Evolutionary conservation across 2,888 invertebrate genomes (phyloP).

Genomic region (Andrena trimmerana): DNA sequence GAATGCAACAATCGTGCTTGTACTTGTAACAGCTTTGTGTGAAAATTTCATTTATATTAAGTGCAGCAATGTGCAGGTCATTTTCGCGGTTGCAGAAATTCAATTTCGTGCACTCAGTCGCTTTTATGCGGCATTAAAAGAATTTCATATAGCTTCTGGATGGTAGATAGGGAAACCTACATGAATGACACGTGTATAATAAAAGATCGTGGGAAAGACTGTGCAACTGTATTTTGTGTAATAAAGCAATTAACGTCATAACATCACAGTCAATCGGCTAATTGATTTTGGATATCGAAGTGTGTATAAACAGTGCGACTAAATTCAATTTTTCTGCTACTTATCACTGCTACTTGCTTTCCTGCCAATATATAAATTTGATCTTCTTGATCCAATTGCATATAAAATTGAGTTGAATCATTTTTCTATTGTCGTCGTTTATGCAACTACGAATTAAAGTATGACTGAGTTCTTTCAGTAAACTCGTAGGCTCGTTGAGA

Average conservation of each 20-base stretch:
- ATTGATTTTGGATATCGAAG: background rate
- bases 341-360: background rate
- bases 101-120: background rate
- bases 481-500: background rate
- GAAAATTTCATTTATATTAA: constrained; percentile 9
- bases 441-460: background rate
- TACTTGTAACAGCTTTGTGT: background rate
- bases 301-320: background rate
- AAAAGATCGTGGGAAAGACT: no score
- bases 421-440: background rate
- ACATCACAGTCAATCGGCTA: background rate
- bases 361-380: background rate
- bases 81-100: background rate
- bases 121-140: no score
- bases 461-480: background rate
- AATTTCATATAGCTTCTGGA: no score
- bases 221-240: background rate
- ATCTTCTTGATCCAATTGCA: background rate
- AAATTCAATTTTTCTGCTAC: background rate
- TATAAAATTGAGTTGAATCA: background rate
- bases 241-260: background rate
- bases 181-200: no score
- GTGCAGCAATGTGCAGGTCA: constrained; percentile 4
- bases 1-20: background rate
- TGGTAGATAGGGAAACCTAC: no score